Evolutionary conservation across 2,888 invertebrate species (phyloP), one percentile per base, ranked within the genome.

Genomic region (Ochropleura leucogaster): DNA sequence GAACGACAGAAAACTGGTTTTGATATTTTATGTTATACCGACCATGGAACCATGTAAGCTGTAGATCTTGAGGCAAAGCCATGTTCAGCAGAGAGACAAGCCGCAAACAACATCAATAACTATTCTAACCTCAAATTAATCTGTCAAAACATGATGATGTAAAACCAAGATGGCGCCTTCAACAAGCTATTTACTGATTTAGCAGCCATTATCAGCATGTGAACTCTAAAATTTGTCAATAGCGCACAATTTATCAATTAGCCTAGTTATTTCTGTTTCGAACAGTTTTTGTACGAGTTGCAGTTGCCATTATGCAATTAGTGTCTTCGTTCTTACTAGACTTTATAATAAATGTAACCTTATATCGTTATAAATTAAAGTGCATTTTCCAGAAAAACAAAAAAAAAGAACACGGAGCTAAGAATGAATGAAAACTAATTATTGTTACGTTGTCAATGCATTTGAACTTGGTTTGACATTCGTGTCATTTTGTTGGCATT

Each of bases 241-340:
- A 74, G 64, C 16, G 44, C 53, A 73, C 83, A 68, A 75, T 74
- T 77, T 75, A 73, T 72, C 73, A 79, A 74, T 83, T 83, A 64
- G 40, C 53, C 59, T 65, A 68, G 47, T 79, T 79, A 80, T 84
- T 67, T 74, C 66, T 68, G 79, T 72, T 62, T 40, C 40, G 14
- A 65, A 64, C 67, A 20, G 69, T 72, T 67, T 73, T 81, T 75
- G 44, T 18, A 57, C 68, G 49, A 76, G 53, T 84, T 76, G 72
- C 72, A 76, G 47, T 59, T 57, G 44, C 60, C 40, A 74, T 84
- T 72, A 81, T 77, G 82, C 57, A 72, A 84, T 84, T 77, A 74
- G 59, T 47, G 68, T 59, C 59, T 64, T 66, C 30, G 49, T 64
- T 72, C 63, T 70, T 74, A 63, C 62, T 75, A 46, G 46, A 51